A percentile compares a stretch with the other conserved stretches of the same genome.
phyloP scores from a whole-genome alignment of 2,113 vertebrate species.

The Ploceus nigricollis region DNA sequence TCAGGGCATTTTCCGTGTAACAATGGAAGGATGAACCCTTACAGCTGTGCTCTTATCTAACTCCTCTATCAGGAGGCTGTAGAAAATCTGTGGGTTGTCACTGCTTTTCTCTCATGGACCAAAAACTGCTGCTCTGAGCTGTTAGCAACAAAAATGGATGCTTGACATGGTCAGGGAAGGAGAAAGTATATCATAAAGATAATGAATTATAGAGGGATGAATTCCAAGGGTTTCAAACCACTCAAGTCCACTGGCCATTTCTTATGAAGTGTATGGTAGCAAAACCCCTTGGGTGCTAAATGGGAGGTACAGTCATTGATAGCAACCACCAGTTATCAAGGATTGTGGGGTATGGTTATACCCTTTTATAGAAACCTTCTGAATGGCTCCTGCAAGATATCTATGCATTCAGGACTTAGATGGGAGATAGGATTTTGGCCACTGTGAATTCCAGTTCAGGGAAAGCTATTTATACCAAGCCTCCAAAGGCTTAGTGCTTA shows the following conservation, averaged over 20 bases:
- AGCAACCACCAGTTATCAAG: background rate
- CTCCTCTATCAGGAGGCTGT: background rate
- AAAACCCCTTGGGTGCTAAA: background rate
- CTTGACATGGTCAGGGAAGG: background rate
- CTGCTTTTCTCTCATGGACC: background rate
- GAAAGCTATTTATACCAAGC: constrained; percentile 9
- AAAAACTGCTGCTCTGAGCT: background rate
- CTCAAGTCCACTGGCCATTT: background rate
- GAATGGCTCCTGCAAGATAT: background rate
- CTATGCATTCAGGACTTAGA: background rate
- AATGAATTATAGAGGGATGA: background rate
- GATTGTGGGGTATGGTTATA: background rate
- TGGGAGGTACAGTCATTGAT: background rate
- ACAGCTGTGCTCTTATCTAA: background rate
- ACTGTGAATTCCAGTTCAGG: background rate
- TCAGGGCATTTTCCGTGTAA: background rate
- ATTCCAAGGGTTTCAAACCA: background rate
- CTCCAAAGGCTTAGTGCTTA: background rate
- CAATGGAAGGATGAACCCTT: background rate
- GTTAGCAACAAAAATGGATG: background rate
- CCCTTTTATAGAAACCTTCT: background rate
- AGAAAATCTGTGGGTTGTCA: background rate
- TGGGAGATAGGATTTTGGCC: background rate
- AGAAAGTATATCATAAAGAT: background rate
- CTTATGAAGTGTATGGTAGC: background rate